Percentiles rank a stretch among this genome's conserved stretches.
These are phyloP conservation scores for Eptatretus burgeri DNA, from an alignment of 2,113 vertebrate species.

Conservation along the genomic window DNA sequence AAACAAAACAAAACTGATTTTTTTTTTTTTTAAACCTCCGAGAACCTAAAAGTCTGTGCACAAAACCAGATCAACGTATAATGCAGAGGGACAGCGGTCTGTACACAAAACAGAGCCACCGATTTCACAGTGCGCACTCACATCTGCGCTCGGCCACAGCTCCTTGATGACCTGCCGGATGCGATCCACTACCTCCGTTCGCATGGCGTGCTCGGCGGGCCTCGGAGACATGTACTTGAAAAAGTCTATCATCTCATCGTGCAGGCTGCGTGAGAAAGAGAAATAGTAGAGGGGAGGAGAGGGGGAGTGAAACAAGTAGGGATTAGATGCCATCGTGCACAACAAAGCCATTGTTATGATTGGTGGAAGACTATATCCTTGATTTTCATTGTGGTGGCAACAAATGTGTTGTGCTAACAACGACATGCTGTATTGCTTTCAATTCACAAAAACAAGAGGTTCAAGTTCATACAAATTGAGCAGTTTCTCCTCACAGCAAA, in stretches of 20 bases:
- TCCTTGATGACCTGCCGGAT: constrained; percentile 82
- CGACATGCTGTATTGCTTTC: no score
- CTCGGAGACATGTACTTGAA: constrained; percentile 92
- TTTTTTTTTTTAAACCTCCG: background rate
- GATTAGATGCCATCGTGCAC: no score
- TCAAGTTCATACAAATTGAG: no score
- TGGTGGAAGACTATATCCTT: no score
- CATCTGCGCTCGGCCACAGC: constrained; percentile 72
- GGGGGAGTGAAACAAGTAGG: no score
- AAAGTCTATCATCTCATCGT: constrained; percentile 90
- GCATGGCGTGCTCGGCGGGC: constrained; percentile 77
- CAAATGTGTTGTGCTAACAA: no score
- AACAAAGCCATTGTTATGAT: no score
- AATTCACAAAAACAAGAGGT: no score
- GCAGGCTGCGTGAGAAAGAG: constrained; percentile 25
- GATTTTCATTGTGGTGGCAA: no score
- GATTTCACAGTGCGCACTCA: constrained; percentile 19
- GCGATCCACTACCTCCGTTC: constrained; percentile 69
- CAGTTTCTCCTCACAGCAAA: no score
- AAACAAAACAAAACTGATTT: background rate
- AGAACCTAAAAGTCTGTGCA: background rate
- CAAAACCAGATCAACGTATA: constrained; percentile 9
- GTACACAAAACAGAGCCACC: background rate
- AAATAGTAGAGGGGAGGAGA: no score
- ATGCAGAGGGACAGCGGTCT: background rate